Conservation (phyloP, 1,140 invertebrate species). For the Drosophila ambigua region DNA sequence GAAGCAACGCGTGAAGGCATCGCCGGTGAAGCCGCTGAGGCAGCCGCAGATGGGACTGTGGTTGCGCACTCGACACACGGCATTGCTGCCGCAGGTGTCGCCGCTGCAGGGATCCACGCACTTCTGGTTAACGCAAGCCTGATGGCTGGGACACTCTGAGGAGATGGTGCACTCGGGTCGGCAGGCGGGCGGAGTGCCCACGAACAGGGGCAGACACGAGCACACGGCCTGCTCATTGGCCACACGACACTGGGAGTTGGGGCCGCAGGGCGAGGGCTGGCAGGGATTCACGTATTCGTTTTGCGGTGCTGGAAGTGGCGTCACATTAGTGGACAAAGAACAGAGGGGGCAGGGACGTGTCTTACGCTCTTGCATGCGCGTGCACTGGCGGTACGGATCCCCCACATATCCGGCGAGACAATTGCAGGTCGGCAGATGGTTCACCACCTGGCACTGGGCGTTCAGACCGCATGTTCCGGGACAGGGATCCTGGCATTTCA, state of each 20-base stretch:
- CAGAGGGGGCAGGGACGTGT: background rate
- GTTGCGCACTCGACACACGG: constrained; percentile 89
- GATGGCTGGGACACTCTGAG: constrained; percentile 87
- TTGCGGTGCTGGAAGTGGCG: constrained; percentile 71
- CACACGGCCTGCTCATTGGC: constrained; percentile 87
- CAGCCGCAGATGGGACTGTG: constrained; percentile 90
- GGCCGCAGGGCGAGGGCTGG: constrained; percentile 88
- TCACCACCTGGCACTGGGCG: constrained; percentile 89
- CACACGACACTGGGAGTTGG: constrained; percentile 87
- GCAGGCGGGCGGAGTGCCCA: constrained; percentile 87
- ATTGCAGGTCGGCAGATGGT: constrained; percentile 89
- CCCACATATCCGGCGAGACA: constrained; percentile 88
- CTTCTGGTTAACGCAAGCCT: constrained; percentile 89
- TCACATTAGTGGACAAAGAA: constrained; percentile 21
- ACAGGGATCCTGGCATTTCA: constrained; percentile 90
- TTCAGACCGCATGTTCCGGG: constrained; percentile 89
- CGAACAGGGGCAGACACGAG: constrained; percentile 86
- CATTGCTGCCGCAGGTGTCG: constrained; percentile 88
- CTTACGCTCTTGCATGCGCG: constrained; percentile 78
- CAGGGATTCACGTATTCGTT: constrained; percentile 85
- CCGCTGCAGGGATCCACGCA: constrained; percentile 88
- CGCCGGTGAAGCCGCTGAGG: constrained; percentile 86
- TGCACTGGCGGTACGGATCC: constrained; percentile 87
- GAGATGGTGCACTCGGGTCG: constrained; percentile 88
- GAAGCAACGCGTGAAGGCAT: constrained; percentile 88